Base-by-base conservation (phyloP, 2,888 invertebrate genomes). In the Nymphalis c-album region DNA sequence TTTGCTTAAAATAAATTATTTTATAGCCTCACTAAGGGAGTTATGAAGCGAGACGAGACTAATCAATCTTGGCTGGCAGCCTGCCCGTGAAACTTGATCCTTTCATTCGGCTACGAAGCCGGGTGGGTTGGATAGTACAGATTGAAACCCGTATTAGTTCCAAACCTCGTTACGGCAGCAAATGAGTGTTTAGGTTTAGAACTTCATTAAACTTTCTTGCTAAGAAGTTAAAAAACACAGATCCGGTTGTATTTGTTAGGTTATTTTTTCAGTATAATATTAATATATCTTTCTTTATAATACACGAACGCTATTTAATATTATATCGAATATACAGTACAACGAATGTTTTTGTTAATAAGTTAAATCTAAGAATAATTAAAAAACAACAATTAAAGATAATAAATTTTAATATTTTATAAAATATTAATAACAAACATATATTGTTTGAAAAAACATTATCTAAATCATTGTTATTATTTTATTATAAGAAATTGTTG, bases 31-130 rank as follows among this genome's bases (percentile, higher is more conserved):
- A 62, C 26, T n/a, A 45, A 26, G 72, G 48, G 59, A 40, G 60
- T 55, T 55, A 55, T 55, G 53, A 22, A 51, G 20, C 50, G 16
- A 31, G 26, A 17, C 67, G 57, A 31, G 58, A 69, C 61, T 71
- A 69, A 73, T 73, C 73, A 73, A 73, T 73, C 72, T 66, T 64
- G 53, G 51, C 64, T 71, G 70, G 65, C 73, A 70, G 70, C 53
- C 69, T 73, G 69, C 72, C 67, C 65, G 64, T 69, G 65, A 67
- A 68, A 66, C 67, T 69, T 69, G 73, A 72, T 70, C 72, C 71
- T 69, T 69, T 71, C 64, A 69, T 69, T 63, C 35, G 55, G 71
- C 66, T 71, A 50, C 20, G 51, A 22, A 51, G 51, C 53, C 7
- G 35, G 40, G 35, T 31, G 40, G 20, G 16, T 18, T n/a, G 57